Base-by-base conservation (phyloP, 2,797 vertebrate species). In the Erpetoichthys calabaricus region DNA sequence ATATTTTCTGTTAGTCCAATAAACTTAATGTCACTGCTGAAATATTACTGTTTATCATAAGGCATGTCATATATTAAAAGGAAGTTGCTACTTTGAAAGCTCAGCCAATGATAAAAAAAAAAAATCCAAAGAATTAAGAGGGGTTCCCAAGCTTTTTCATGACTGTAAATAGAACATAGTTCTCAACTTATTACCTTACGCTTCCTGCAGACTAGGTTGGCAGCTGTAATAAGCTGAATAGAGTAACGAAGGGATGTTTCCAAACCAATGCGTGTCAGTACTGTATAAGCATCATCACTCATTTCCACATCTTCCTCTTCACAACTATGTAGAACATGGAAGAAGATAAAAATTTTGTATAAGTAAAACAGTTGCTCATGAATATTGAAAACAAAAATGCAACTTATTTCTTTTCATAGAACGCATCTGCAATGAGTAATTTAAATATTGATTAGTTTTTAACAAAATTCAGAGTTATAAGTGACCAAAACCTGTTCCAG, bases 261-360 rank as follows among this genome's bases (percentile, higher is more conserved):
- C 77, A 90, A 79, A 47, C 91, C 94, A 0, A 97, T 97, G n/a
- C 92, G 89, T 0, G 94, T 95, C 64, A 97, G 75, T 59, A 97
- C 91, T 0, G 90, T 87, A 71, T 90, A 91, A 45, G 94, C 94
- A 4, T 96, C 94, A 45, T 97, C 92, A 0, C 88, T 90, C 76
- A 97, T 84, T 71, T 95, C 92, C 51, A 97, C 92, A 1, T 97
- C 94, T 62, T 97, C 92, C 64, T 97, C 94, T 67, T 97, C 94
- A n/a, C 91, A 95, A 53, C 93, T 95, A 57, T 3, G 53, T 5
- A n/a, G 43, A 6, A 47, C n/a, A 8, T 1, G 2, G 5, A 41
- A 3, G 25, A 44, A 1, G n/a, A n/a, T n/a, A 59, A 7, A n/a
- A n/a, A 2, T 6, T 49, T 47, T 49, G 47, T 49, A 9, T 49